Base-by-base conservation (phyloP, 2,888 invertebrate species). In the Quadroppia sp. region DNA sequence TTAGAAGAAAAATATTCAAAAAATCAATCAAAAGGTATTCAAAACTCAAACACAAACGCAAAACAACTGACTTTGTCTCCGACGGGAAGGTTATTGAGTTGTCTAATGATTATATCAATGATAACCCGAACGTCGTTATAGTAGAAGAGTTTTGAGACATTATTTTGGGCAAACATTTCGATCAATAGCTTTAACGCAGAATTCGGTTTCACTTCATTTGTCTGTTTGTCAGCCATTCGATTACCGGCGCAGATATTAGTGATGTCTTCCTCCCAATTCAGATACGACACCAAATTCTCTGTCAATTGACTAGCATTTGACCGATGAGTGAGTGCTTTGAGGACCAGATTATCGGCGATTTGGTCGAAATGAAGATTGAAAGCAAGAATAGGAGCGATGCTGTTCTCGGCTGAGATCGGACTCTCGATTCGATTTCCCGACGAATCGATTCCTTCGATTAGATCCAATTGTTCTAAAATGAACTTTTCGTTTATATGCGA, bases 41-140 rank as follows among this genome's bases (percentile, higher is more conserved):
- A n/a, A n/a, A n/a, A n/a, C n/a, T 28, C 70, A 75, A 73, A 71
- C 23, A 72, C 3, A 20, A 36, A 61, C 2, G 45, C 6, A 71
- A 11, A 17, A 30, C 25, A 30, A 59, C 30, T 28, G 80, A 82
- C 82, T 77, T 80, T 77, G 82, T 95, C 94, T 32, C 92, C 93
- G 6, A 94, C 88, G 59, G 92, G 90, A 76, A 95, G 86, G 83
- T 97, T 95, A 2, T 92, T 89, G 32, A 97, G 86, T 82, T 94
- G 93, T 70, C 96, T 86, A 71, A 94, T 89, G 73, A 95, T 88
- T 80, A 97, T 95, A 81, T 96, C 97, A 76, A 96, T 89, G 75
- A 96, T 87, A 59, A 96, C 96, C 83, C 91, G 92, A 56, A 91
- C 89, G 81, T 97, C 97, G 81, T 96, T 97, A 0, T 94, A 93